These are phyloP conservation scores for Drosophila prosaltans DNA, from an alignment of 1,140 invertebrate species.

Conservation along the genomic window DNA sequence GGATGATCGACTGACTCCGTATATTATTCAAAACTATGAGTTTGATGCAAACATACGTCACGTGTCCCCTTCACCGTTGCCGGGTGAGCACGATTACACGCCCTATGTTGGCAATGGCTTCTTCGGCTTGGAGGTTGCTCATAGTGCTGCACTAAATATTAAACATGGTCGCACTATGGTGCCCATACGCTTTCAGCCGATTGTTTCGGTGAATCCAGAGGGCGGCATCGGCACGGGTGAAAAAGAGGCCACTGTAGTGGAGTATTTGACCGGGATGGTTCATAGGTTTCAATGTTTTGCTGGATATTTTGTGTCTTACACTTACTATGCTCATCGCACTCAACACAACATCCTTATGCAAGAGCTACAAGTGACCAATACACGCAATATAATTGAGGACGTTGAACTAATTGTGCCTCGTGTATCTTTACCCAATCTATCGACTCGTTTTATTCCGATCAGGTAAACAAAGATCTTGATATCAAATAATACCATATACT, in stretches of 20 bases:
- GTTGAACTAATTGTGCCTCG: slow-evolving; percentile 84
- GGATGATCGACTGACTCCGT: slow-evolving; percentile 86
- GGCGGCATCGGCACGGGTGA: slow-evolving; percentile 66
- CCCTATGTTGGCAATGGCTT: slow-evolving; percentile 92
- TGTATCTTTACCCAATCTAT: slow-evolving; percentile 60
- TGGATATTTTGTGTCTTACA: slow-evolving; percentile 87
- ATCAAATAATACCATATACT: background rate
- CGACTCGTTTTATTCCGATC: slow-evolving; percentile 53
- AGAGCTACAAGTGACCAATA: slow-evolving; percentile 91
- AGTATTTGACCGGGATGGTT: slow-evolving; percentile 88
- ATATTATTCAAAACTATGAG: slow-evolving; percentile 85
- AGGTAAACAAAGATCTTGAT: slow-evolving; percentile 21
- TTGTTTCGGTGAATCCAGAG: slow-evolving; percentile 86
- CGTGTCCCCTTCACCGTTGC: slow-evolving; percentile 80
- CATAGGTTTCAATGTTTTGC: slow-evolving; percentile 87
- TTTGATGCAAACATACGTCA: slow-evolving; percentile 89
- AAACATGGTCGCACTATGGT: slow-evolving; percentile 89
- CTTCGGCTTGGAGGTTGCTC: slow-evolving; percentile 87
- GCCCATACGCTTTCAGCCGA: slow-evolving; percentile 89
- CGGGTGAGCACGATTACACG: slow-evolving; percentile 86
- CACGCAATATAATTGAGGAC: slow-evolving; percentile 85
- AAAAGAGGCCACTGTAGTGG: slow-evolving; percentile 86
- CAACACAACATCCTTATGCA: slow-evolving; percentile 91
- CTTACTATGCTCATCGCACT: slow-evolving; percentile 91
- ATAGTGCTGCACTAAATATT: slow-evolving; percentile 88